These are phyloP conservation scores for Herminia tarsipennalis DNA, from an alignment of 2,888 invertebrate species.

Conservation along the genomic window DNA sequence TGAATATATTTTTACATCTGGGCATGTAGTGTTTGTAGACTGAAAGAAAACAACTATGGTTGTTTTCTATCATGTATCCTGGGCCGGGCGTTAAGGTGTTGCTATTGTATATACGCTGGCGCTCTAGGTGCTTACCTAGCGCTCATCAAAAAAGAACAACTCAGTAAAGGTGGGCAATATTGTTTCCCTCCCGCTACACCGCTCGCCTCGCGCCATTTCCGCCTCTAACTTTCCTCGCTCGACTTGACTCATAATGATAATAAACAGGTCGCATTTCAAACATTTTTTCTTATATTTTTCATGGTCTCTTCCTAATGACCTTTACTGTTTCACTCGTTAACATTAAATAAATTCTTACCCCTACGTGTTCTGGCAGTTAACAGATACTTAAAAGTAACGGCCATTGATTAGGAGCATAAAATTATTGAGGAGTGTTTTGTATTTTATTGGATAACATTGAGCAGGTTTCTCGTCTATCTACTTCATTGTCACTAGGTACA, in stretches of 20 bases:
- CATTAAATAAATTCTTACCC: background rate
- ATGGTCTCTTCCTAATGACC: constrained; percentile 69
- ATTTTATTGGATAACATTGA: no score
- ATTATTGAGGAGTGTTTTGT: no score
- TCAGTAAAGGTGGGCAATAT: constrained; percentile 65
- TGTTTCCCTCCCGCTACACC: constrained; percentile 48
- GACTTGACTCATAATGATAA: constrained; percentile 77
- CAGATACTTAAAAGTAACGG: no score
- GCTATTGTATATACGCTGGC: constrained; percentile 56
- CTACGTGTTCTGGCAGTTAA: background rate
- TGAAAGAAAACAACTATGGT: constrained; percentile 65
- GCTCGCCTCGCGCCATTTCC: constrained; percentile 65
- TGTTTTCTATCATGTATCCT: constrained; percentile 74
- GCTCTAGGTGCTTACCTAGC: constrained; percentile 68
- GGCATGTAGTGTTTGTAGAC: constrained; percentile 52
- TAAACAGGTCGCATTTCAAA: constrained; percentile 75
- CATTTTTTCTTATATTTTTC: constrained; percentile 61
- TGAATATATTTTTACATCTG: no score
- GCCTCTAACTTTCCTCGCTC: constrained; percentile 71
- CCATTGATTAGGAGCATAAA: no score
- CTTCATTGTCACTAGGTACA: no score
- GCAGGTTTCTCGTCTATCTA: no score
- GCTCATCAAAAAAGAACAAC: constrained; percentile 59
- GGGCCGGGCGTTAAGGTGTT: constrained; percentile 63
- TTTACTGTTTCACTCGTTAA: constrained; percentile 62